phyloP scores from a whole-genome alignment of 2,797 vertebrate species.

The Labeo calbasu region DNA sequence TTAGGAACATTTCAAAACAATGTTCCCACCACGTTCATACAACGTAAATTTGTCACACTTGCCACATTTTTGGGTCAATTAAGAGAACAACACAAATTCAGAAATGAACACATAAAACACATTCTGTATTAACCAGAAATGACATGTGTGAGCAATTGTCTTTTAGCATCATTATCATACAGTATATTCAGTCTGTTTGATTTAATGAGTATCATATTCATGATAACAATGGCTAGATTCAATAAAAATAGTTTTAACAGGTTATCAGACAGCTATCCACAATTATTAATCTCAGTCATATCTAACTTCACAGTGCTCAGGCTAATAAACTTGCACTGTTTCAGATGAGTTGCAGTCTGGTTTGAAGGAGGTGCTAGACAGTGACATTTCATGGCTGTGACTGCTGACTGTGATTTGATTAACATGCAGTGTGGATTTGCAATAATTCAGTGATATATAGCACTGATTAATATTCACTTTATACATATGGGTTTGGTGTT shows the following conservation, averaged over 20 bases:
- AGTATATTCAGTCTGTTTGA: too few relatives aligned
- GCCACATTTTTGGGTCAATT: background rate
- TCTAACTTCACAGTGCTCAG: background rate
- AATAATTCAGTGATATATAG: background rate
- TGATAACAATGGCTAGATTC: background rate
- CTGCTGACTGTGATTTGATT: conserved; percentile 36
- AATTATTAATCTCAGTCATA: background rate
- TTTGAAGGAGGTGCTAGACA: conserved; percentile 34
- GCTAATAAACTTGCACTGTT: background rate
- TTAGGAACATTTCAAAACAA: background rate
- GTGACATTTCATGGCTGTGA: conserved; percentile 26
- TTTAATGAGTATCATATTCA: background rate
- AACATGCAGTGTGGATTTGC: conserved; percentile 14
- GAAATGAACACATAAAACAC: background rate
- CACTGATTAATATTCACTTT: background rate
- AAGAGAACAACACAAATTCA: background rate
- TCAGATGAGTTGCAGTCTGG: conserved; percentile 8
- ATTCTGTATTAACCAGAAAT: background rate
- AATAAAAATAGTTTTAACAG: background rate
- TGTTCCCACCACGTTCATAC: too few relatives aligned
- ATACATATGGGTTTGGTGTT: background rate
- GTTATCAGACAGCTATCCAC: background rate
- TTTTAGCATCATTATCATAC: too few relatives aligned
- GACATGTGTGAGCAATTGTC: too few relatives aligned
- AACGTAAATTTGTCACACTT: background rate